These are phyloP conservation scores for Pteropus alecto DNA, from an alignment of 2,113 vertebrate genomes.

Conservation along the genomic window DNA sequence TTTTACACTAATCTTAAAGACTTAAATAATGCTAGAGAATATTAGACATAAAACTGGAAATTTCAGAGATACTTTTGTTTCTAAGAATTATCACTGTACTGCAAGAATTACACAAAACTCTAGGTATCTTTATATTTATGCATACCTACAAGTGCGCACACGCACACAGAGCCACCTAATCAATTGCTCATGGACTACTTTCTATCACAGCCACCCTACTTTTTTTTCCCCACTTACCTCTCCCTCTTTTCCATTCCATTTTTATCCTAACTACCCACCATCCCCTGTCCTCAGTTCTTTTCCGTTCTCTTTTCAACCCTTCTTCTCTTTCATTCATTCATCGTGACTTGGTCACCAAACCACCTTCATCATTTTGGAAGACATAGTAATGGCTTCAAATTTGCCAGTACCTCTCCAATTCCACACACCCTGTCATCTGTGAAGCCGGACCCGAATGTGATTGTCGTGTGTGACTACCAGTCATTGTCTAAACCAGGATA, in stretches of 20 bases:
- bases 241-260: not conserved
- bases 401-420: not conserved
- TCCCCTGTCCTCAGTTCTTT: not conserved
- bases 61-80: not conserved
- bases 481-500: not conserved
- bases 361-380: not conserved
- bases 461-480: not conserved
- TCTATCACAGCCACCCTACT: not conserved
- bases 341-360: not conserved
- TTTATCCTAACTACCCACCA: not conserved
- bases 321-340: too few species aligned
- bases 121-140: not conserved
- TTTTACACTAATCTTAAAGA: not conserved
- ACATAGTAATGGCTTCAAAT: not conserved
- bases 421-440: too few species aligned
- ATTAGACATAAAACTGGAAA: not conserved
- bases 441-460: not conserved
- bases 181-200: not conserved
- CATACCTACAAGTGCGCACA: accelerated
- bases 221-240: not conserved
- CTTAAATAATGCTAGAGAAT: not conserved
- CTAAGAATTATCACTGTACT: not conserved
- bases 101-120: not conserved
- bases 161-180: not conserved
- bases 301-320: not conserved